phyloP scores from a whole-genome alignment of 2,888 invertebrate genomes.

The Hecatera dysodea region DNA sequence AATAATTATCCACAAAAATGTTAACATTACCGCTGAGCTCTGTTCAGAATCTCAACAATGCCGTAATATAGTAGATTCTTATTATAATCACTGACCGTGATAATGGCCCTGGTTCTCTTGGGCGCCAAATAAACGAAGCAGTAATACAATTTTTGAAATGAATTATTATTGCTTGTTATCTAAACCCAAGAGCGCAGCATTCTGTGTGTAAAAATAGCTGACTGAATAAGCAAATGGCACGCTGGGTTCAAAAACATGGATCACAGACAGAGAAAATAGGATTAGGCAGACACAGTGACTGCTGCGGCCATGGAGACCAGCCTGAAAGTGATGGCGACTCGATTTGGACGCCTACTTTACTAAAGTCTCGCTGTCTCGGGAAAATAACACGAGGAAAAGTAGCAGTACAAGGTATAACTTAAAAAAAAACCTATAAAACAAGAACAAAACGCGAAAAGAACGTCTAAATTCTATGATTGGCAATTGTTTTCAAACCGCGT shows the following conservation, averaged over 20 bases:
- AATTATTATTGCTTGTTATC: constrained; percentile 1
- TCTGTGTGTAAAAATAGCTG: too few species aligned
- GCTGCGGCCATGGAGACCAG: too few species aligned
- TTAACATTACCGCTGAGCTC: constrained; percentile 45
- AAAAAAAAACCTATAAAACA: too few species aligned
- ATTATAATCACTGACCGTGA: constrained; percentile 49
- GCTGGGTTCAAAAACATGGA: too few species aligned
- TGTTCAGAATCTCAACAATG: constrained; percentile 29
- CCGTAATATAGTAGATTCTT: constrained; percentile 15
- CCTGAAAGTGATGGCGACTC: too few species aligned
- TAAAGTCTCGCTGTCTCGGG: too few species aligned
- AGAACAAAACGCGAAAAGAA: not conserved
- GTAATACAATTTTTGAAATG: constrained; percentile 12
- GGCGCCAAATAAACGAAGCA: constrained; percentile 8
- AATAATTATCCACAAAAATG: constrained; percentile 55
- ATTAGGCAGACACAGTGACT: too few species aligned
- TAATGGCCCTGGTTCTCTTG: constrained; percentile 46
- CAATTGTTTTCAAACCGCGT: constrained; percentile 27
- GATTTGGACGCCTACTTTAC: too few species aligned
- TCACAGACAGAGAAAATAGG: too few species aligned
- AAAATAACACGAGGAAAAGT: too few species aligned
- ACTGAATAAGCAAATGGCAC: too few species aligned
- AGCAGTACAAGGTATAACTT: too few species aligned
- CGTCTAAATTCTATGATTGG: not conserved
- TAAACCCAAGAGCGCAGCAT: not conserved